Conservation (phyloP, 2,888 invertebrate genomes). For the Lutraria lutraria region DNA sequence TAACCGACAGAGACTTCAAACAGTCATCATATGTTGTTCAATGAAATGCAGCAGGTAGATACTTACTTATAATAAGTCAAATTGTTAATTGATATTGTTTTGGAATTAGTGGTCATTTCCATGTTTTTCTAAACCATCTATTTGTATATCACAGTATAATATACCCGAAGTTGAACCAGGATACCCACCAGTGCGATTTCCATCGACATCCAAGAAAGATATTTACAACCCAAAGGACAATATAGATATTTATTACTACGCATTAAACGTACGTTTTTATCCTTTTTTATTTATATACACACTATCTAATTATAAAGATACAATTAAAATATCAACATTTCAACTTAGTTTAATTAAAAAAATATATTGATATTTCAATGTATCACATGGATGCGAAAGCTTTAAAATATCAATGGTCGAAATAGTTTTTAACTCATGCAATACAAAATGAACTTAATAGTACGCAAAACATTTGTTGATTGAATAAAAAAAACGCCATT, state of each 20-base stretch:
- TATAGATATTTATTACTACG: constrained; percentile 64
- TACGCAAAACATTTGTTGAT: too few relatives aligned
- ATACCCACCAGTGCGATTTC: constrained; percentile 48
- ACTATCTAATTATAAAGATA: background rate
- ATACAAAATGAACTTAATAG: background rate
- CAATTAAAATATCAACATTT: background rate
- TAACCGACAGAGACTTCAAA: background rate
- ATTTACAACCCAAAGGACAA: constrained; percentile 66
- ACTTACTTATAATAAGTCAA: background rate
- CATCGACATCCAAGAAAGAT: constrained; percentile 57
- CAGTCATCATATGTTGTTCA: background rate
- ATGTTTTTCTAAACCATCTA: background rate
- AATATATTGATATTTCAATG: background rate
- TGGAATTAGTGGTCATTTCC: background rate
- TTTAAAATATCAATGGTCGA: background rate
- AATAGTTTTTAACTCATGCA: background rate
- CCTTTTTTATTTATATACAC: background rate
- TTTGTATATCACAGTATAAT: constrained; percentile 37
- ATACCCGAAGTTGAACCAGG: constrained; percentile 60
- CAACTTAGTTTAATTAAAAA: background rate
- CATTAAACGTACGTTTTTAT: constrained; percentile 50
- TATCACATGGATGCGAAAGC: background rate
- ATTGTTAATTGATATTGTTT: background rate
- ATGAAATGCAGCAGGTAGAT: background rate
- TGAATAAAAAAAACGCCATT: too few relatives aligned